These are phyloP conservation scores for Aulostomus chinensis DNA, from an alignment of 2,797 vertebrate species.

Conservation along the genomic window DNA sequence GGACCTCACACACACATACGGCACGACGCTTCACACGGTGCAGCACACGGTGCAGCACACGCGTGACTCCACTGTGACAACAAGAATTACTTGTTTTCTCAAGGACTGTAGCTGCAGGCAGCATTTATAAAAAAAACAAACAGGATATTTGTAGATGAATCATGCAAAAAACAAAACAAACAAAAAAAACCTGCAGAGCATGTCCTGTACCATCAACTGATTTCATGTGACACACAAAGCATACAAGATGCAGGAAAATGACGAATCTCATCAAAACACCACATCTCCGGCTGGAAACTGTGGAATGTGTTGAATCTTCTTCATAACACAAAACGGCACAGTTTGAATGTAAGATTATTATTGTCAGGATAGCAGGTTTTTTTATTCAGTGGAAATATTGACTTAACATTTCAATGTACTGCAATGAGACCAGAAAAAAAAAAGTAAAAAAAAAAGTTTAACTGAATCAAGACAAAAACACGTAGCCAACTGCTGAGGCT, in stretches of 20 bases:
- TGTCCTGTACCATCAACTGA: constrained; percentile 25
- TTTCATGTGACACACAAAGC: constrained; percentile 29
- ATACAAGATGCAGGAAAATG: constrained; percentile 29
- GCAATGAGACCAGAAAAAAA: background rate
- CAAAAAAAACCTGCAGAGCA: constrained; percentile 9
- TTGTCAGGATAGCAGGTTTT: background rate
- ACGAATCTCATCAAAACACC: constrained; percentile 21
- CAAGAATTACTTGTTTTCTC: constrained; percentile 57
- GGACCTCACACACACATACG: constrained; percentile 31
- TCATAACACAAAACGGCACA: background rate
- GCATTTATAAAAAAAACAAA: constrained; percentile 30
- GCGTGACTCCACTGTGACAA: constrained; percentile 42
- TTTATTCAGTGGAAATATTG: background rate
- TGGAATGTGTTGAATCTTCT: constrained; percentile 9
- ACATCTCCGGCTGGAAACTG: constrained; percentile 12
- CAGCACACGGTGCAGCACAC: constrained; percentile 39
- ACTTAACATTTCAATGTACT: constrained; percentile 9
- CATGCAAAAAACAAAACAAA: constrained; percentile 21
- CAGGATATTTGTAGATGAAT: constrained; percentile 37
- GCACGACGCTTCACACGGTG: too few relatives aligned
- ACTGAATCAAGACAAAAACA: constrained; percentile 20
- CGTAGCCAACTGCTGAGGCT: too few relatives aligned
- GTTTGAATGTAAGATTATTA: background rate
- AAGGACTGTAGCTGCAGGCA: constrained; percentile 44
- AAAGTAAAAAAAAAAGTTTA: background rate